Evolutionary conservation across 2,113 vertebrate genomes (phyloP), one percentile per base, ranked within the genome.

Genomic region (Mobula birostris): DNA sequence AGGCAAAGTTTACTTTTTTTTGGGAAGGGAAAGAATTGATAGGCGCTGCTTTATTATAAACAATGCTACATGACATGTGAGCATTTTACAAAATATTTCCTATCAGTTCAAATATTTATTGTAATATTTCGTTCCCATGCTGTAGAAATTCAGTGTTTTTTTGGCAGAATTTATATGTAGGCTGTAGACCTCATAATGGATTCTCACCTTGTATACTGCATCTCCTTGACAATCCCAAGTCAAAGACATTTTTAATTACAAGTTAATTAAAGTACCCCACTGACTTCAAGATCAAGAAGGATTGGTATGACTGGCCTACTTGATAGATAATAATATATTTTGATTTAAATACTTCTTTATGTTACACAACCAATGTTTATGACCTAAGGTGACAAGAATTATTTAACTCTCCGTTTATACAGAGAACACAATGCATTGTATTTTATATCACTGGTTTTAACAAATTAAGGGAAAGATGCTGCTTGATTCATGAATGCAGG

Each of bases 241-340:
- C 91, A 76, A 93, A 70, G 91, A 93, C 70, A 93, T 72, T 15
- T 24, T 72, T 92, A 72, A 92, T 93, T 74, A 24, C 21, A 74
- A 40, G 68, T 93, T 93, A 93, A 29, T 93, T 93, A 93, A 72
- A 72, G 66, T 92, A 92, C 17, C 68, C 90, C 88, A 91, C 88
- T 70, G 88, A 40, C 90, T 72, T 61, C 19, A 72, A 92, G 91
- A 56, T 74, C 91, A 93, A 93, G 36, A 93, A 76, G 11, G 40
- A 74, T 93, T 14, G 68, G 32, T 48, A 27, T 93, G 68, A 24
- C 70, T 74, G 68, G 70, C 17, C 68, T 29, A 74, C 56, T 93
- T 29, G 56, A 93, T 27, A 93, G 40, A 76, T 56, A 48, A 74
- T 29, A 74, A 93, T 14, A 27, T 12, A 56, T 91, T 91, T 91